Evolutionary conservation across 2,113 vertebrate species (phyloP), one percentile per base, ranked within the genome.

Genomic region (Dicentrarchus labrax): DNA sequence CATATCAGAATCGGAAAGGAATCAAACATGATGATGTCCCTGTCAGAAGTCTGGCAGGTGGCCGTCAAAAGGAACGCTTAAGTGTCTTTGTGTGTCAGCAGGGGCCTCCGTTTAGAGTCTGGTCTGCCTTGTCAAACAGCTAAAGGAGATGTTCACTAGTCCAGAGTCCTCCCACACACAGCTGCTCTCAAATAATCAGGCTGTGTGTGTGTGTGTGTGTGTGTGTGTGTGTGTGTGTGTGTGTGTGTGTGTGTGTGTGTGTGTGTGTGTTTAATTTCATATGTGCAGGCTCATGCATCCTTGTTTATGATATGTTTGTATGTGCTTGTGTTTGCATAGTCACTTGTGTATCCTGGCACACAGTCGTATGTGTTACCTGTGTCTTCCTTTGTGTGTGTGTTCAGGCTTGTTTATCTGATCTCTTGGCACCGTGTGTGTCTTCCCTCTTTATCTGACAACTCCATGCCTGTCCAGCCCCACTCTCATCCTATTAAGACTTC

Each of bases 161-260:
- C 85, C 84, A 86, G 81, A 82, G 68, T 86, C 90, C 88, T 89
- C 92, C 90, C 88, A 89, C 91, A 84, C 91, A 78, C 90, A 93
- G 86, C 87, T 92, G 93, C 90, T 93, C 84, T 88, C 87, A 80
- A 71, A 80, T 84, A 83, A 81, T 70, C 59, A 59, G 74, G 53
- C 64, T 77, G 73, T 16, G 36, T 59, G 39, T 71, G 30, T 69
- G 39, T 71, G 39, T 79, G 76, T 19, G 43, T 65, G 36, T 71
- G 36, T 70, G 39, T 51, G 5, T 51, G 17, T 16, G 39, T 59
- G 39, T 71, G 39, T 79, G 76, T 19, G 43, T 65, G 36, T 71
- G 36, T 77, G 73, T 16, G 36, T 59, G 39, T 71, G 30, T 69
- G 39, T 71, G 39, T 79, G 76, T 19, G 43, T 65, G 36, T 71